Evolutionary conservation across 1,140 invertebrate genomes (phyloP).

Genomic region (Copidosoma floridanum): DNA sequence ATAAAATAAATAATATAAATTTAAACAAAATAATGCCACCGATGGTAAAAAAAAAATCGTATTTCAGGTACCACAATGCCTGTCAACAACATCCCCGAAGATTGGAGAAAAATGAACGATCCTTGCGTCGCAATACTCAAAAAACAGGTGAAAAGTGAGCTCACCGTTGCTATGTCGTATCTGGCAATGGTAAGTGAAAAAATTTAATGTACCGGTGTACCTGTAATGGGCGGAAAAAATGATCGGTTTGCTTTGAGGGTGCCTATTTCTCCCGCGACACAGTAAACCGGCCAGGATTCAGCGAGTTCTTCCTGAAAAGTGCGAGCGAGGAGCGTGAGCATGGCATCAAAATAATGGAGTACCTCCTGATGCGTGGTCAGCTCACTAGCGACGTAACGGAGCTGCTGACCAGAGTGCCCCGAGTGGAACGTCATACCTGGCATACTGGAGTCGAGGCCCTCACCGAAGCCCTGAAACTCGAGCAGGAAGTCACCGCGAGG

Average conservation of each 20-base stretch:
- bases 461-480: constrained; percentile 72
- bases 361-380: constrained; percentile 85
- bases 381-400: constrained; percentile 65
- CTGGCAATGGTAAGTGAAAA: constrained; percentile 68
- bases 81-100: constrained; percentile 54
- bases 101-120: constrained; percentile 68
- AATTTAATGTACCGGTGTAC: neutral
- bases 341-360: constrained; percentile 86
- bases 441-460: constrained; percentile 67
- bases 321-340: constrained; percentile 87
- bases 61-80: constrained; percentile 50
- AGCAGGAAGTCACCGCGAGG: constrained; percentile 73
- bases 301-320: constrained; percentile 82
- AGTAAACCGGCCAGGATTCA: constrained; percentile 82
- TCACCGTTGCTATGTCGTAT: constrained; percentile 77
- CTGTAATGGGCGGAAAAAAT: neutral
- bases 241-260: constrained; percentile 59
- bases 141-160: constrained; percentile 73
- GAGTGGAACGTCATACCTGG: constrained; percentile 58
- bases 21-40: neutral
- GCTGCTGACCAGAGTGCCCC: constrained; percentile 61
- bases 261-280: constrained; percentile 79
- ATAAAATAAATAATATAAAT: constrained; percentile 1
- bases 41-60: neutral
- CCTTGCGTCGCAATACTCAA: constrained; percentile 64